Evolutionary conservation across 35 echinoderm and acorn worm species (phyloP).

Genomic region (Stichopus chloronotus): DNA sequence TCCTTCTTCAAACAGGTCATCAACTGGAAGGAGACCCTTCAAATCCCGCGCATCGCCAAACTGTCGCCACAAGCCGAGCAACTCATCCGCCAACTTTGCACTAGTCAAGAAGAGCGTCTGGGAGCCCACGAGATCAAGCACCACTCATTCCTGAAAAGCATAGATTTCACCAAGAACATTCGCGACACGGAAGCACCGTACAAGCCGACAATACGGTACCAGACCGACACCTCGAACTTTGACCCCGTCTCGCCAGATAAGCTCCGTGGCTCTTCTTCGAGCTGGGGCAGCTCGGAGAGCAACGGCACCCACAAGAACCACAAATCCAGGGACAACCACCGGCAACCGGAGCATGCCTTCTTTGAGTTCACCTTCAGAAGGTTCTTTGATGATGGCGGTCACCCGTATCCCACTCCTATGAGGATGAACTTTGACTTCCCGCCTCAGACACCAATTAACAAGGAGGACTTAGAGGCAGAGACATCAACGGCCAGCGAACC

Average conservation of each 20-base stretch:
- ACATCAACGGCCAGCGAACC: conserved; percentile 64
- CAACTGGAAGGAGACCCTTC: conserved; percentile 76
- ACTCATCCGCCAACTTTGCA: conserved; percentile 91
- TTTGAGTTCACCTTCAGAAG: conserved; percentile 95
- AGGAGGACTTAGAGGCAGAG: conserved; percentile 53
- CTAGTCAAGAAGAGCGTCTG: conserved; percentile 61
- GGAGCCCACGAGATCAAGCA: conserved; percentile 85
- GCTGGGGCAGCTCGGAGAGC: conserved; percentile 77
- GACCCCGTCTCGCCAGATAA: conserved; percentile 87
- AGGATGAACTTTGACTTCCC: conserved; percentile 55
- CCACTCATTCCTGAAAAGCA: conserved; percentile 78
- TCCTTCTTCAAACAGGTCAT: conserved; percentile 69
- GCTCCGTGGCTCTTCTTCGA: conserved; percentile 65
- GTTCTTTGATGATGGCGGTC: conserved; percentile 90
- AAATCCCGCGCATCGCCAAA: conserved; percentile 81
- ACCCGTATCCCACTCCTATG: conserved; percentile 68
- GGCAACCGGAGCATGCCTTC: conserved; percentile 91
- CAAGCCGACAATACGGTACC: conserved; percentile 75
- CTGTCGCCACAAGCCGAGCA: conserved; percentile 77
- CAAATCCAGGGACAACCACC: conserved; percentile 61
- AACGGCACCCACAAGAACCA: conserved; percentile 51
- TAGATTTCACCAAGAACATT: conserved; percentile 83
- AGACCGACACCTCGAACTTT: conserved; percentile 94
- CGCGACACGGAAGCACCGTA: conserved; percentile 82
- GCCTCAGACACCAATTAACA: conserved; percentile 42